Evolutionary conservation across 2,797 vertebrate genomes (phyloP), one percentile per base, ranked within the genome.

Genomic region (Falco berigora): DNA sequence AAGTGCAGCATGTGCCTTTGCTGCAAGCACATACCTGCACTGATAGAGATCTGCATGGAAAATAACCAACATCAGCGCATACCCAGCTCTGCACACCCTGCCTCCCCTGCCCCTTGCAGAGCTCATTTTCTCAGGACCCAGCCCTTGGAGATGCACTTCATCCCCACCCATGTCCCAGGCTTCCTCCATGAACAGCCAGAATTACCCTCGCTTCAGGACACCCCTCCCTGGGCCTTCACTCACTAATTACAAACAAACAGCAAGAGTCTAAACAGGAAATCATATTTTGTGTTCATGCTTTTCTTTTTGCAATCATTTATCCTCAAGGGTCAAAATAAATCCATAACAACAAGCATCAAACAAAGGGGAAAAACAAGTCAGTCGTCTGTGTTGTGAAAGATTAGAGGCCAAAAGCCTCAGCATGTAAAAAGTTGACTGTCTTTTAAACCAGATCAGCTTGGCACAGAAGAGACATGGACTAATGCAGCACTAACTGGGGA

Each of bases 261-360:
- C 83, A 88, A 38, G 56, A 77, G 27, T 82, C 77, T 68, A 79
- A 89, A 95, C 62, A 94, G 88, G 84, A 96, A 93, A 87, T 90
- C 44, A 44, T 63, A 86, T 87, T 88, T 85, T 82, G 68, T 64
- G 16, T 68, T 95, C 40, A 21, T 85, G 82, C 68, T 88, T 87
- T 68, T 49, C 49, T 85, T 93, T 92, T 85, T 92, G 74, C 53
- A 87, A 64, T 80, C 15, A 32, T 92, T 90, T 81, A 86, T 83
- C 61, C 86, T 94, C 61, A n/a, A 18, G 84, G 49, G 81, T 94
- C 94, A 85, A 95, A 96, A 94, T 21, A 92, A 95, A 91, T 27
- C 47, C 42, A 5, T 74, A 89, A 96, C 61, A 96, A 94, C 12
- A 56, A 80, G 61, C 61, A 95, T 64, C 71, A 80, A 92, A 94